These are phyloP conservation scores for Gymnoscopelus microlampas DNA, from an alignment of 2,797 vertebrate species.

Conservation along the genomic window DNA sequence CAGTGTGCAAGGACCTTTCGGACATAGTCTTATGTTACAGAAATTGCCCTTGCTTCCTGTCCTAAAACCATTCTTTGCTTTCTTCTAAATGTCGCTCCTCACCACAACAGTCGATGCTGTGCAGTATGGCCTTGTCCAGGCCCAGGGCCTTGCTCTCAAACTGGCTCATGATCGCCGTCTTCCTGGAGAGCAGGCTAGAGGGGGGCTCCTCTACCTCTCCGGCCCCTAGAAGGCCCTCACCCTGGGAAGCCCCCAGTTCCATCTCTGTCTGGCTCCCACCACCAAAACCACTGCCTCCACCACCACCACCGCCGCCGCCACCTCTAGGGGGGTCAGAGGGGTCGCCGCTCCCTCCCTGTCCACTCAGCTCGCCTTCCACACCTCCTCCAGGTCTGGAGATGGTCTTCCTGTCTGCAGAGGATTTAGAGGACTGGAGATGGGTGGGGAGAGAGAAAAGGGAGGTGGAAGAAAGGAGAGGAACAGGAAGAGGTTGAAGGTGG, in stretches of 20 bases:
- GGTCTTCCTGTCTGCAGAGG: constrained; percentile 88
- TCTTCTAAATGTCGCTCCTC: constrained; percentile 59
- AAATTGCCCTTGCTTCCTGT: too few species aligned
- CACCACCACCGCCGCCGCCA: constrained; percentile 45
- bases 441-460: not conserved
- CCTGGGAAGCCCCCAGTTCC: constrained; percentile 87
- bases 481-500: not conserved
- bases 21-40: too few species aligned
- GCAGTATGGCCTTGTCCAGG: constrained; percentile 95
- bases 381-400: constrained; percentile 84
- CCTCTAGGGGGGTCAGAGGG: constrained; percentile 68
- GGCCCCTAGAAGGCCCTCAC: constrained; percentile 86
- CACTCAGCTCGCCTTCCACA: constrained; percentile 88
- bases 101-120: constrained; percentile 99
- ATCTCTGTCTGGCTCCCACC: constrained; percentile 86
- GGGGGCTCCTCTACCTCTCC: constrained; percentile 89
- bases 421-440: constrained; percentile 88
- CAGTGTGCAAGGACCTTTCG: too few species aligned
- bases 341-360: constrained; percentile 80
- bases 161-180: constrained; percentile 88
- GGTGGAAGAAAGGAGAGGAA: not conserved
- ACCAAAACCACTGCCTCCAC: constrained; percentile 50
- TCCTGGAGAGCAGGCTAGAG: constrained; percentile 88
- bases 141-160: constrained; percentile 98
- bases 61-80: too few species aligned